Percentiles rank a stretch among this genome's conserved stretches.
These are phyloP conservation scores for Rhagoletis pomonella DNA, from an alignment of 1,140 invertebrate genomes.

Conservation along the genomic window DNA sequence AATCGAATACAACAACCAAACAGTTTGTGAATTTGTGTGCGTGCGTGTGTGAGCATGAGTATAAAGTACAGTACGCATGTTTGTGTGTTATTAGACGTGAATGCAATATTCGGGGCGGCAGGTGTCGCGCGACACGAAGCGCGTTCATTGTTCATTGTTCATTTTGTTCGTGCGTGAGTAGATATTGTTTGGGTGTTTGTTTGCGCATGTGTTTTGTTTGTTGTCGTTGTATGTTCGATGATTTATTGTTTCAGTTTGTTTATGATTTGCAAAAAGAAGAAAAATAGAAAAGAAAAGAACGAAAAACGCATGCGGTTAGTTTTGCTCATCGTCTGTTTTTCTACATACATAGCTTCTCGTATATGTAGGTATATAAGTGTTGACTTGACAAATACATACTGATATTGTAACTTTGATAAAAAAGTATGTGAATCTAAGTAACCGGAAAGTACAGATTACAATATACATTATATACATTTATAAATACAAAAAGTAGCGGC, in stretches of 20 bases:
- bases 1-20: slow-evolving; percentile 14
- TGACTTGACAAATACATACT: neutral
- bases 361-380: neutral
- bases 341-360: neutral
- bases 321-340: slow-evolving; percentile 56
- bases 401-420: neutral
- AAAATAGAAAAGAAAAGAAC: slow-evolving; percentile 72
- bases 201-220: slow-evolving; percentile 17
- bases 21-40: slow-evolving; percentile 8
- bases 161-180: neutral
- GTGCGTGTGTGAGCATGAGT: neutral
- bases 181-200: neutral
- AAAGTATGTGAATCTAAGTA: neutral
- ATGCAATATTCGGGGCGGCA: neutral
- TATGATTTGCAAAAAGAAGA: slow-evolving; percentile 67
- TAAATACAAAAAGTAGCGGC: neutral
- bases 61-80: neutral
- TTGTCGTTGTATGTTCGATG: slow-evolving; percentile 4
- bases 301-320: slow-evolving; percentile 75
- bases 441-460: neutral
- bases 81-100: neutral
- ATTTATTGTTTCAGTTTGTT: slow-evolving; percentile 43
- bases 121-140: neutral
- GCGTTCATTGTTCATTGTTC: neutral
- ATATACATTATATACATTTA: slow-evolving; percentile 1